A percentile compares a stretch with the other conserved stretches of the same genome.
Evolutionary conservation across 2,888 invertebrate genomes (phyloP).

Genomic region (Ophion ventricosus): DNA sequence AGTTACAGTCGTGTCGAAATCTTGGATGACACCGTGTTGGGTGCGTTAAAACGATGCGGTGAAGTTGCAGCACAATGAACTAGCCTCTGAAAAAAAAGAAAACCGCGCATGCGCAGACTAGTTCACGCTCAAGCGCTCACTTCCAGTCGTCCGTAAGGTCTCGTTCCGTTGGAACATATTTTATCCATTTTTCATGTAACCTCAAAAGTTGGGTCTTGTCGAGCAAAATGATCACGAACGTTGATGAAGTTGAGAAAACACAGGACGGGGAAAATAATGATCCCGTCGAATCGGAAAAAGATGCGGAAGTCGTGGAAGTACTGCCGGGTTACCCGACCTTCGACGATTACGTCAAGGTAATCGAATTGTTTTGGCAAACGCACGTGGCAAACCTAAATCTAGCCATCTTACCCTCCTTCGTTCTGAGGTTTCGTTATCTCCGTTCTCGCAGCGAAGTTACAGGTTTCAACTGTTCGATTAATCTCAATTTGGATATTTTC

Average conservation of each 20-base stretch:
- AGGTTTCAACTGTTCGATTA: background rate
- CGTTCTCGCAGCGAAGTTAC: background rate
- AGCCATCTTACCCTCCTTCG: background rate
- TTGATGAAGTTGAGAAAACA: slow-evolving; percentile 32
- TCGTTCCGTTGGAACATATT: background rate
- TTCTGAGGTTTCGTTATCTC: too few relatives aligned
- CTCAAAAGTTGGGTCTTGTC: slow-evolving; percentile 36
- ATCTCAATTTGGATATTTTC: background rate
- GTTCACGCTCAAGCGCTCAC: slow-evolving; percentile 14
- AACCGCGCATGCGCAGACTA: slow-evolving; percentile 18
- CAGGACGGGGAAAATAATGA: slow-evolving; percentile 27
- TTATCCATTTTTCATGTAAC: slow-evolving; percentile 38
- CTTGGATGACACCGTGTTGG: too few relatives aligned
- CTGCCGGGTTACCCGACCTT: slow-evolving; percentile 80
- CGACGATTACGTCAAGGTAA: slow-evolving; percentile 82
- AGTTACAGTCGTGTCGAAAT: background rate
- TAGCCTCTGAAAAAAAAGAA: background rate
- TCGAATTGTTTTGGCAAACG: slow-evolving; percentile 35
- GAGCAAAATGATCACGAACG: slow-evolving; percentile 52
- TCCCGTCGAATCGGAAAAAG: slow-evolving; percentile 27
- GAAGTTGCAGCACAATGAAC: slow-evolving; percentile 21
- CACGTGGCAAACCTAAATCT: slow-evolving; percentile 54
- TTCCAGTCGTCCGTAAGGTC: background rate
- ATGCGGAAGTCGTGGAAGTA: slow-evolving; percentile 67
- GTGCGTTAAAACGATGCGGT: background rate